Percentiles rank a stretch among this genome's conserved stretches.
These are phyloP conservation scores for Halocynthia roretzi DNA, from an alignment of 23 tunicate genomes.

Conservation along the genomic window DNA sequence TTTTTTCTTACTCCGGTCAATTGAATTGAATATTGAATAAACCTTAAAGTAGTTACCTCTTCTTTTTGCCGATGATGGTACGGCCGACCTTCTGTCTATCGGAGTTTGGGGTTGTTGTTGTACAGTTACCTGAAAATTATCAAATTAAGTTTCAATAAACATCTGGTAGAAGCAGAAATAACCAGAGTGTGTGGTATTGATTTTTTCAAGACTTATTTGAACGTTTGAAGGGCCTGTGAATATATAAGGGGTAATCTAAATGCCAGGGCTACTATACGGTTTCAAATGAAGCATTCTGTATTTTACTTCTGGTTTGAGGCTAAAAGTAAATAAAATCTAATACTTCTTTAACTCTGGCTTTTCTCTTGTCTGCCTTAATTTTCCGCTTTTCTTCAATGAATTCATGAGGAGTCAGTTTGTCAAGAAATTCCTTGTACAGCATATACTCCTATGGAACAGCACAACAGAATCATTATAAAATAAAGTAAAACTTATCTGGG, in stretches of 20 bases:
- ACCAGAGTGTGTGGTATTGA: too few species aligned
- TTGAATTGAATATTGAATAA: neutral
- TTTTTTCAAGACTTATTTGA: too few species aligned
- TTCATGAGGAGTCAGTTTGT: slow-evolving; percentile 80
- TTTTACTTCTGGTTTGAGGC: too few species aligned
- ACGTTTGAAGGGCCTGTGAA: too few species aligned
- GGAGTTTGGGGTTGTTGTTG: neutral
- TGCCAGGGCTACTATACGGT: too few species aligned
- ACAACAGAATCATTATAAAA: neutral
- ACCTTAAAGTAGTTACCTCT: slow-evolving; percentile 22
- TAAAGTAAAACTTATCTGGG: neutral
- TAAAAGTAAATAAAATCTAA: neutral
- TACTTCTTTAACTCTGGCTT: slow-evolving; percentile 39
- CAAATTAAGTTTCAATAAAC: too few species aligned
- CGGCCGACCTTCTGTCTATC: neutral
- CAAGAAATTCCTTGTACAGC: slow-evolving; percentile 77
- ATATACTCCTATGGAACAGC: slow-evolving; percentile 53
- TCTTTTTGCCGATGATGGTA: slow-evolving; percentile 19
- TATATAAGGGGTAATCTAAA: too few species aligned
- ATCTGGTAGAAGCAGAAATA: too few species aligned
- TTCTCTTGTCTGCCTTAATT: slow-evolving; percentile 36
- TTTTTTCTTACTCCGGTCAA: too few species aligned
- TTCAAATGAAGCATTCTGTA: too few species aligned
- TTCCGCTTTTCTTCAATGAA: slow-evolving; percentile 65
- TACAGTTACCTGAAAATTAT: too few species aligned